These are phyloP conservation scores for Muscina levida DNA, from an alignment of 2,888 invertebrate genomes.

Conservation along the genomic window DNA sequence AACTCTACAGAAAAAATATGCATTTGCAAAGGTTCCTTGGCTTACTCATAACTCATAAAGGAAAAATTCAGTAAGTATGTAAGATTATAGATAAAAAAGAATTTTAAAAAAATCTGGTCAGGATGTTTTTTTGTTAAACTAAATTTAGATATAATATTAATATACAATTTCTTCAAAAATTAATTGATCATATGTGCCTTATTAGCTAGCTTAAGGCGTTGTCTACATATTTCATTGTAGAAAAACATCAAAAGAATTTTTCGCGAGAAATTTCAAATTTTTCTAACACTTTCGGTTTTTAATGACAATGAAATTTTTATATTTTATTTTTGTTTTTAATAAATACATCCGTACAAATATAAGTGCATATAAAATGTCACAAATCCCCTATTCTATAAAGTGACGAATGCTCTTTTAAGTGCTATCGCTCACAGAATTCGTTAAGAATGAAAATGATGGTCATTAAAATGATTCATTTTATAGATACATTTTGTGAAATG, in stretches of 20 bases:
- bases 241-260: constrained; percentile 9
- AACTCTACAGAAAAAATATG: too few species aligned
- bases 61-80: too few species aligned
- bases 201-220: not conserved
- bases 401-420: constrained; percentile 26
- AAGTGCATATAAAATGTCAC: not conserved
- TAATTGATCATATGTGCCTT: too few species aligned
- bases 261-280: not conserved
- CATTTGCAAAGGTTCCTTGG: too few species aligned
- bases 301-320: constrained; percentile 26
- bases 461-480: constrained; percentile 31
- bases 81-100: too few species aligned
- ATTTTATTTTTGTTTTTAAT: not conserved
- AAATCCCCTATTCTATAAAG: constrained; percentile 9
- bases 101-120: too few species aligned
- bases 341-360: not conserved
- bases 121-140: too few species aligned
- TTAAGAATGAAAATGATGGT: constrained; percentile 1
- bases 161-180: too few species aligned
- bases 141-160: too few species aligned
- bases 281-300: constrained; percentile 22
- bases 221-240: constrained; percentile 4
- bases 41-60: too few species aligned
- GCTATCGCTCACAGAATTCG: not conserved
- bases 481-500: constrained; percentile 22